Base-by-base conservation (phyloP, 2,113 vertebrate species). In the Gymnorhina tibicen region DNA sequence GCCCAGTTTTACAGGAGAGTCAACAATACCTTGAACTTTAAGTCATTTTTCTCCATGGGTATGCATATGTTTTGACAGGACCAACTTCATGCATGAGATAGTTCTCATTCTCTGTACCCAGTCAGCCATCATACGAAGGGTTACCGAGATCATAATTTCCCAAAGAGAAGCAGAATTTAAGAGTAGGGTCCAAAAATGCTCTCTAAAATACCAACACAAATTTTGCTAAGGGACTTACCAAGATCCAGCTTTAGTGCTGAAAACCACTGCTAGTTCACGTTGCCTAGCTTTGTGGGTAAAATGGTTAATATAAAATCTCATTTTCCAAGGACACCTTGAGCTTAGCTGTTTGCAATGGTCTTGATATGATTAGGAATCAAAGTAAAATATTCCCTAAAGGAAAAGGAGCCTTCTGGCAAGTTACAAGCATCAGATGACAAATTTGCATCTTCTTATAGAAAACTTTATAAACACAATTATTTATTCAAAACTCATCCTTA, bases 261-360 rank as follows among this genome's bases (percentile, higher is more conserved):
- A 95, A 91, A 74, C 13, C 60, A 55, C 10, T 52, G 30, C 4
- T 7, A 46, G 11, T 76, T 83, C 60, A 47, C 0, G 0, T 46
- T 78, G 13, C n/a, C 27, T 58, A 41, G 22, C 10, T 93, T 77
- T 82, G 37, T 24, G 21, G 20, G 20, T 23, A 46, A 70, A 81
- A 68, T 8, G 23, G 16, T 46, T 33, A 44, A 9, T 3, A 41
- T 58, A 80, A 37, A 53, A 37, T 6, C 11, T 70, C 17, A 22
- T 94, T 87, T 97, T 92, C 26, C 92, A 94, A 93, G 91, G 76
- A 91, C 69, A 92, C 76, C 58, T 89, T 85, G 84, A 89, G 67
- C 64, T 95, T 88, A 72, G 64, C 28, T 88, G 50, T 86, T 90
- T 92, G 76, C 26, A 72, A 60, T 39, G 18, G 63, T 55, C 93